These are phyloP conservation scores for Silurus meridionalis DNA, from an alignment of 2,113 vertebrate genomes.

Conservation along the genomic window DNA sequence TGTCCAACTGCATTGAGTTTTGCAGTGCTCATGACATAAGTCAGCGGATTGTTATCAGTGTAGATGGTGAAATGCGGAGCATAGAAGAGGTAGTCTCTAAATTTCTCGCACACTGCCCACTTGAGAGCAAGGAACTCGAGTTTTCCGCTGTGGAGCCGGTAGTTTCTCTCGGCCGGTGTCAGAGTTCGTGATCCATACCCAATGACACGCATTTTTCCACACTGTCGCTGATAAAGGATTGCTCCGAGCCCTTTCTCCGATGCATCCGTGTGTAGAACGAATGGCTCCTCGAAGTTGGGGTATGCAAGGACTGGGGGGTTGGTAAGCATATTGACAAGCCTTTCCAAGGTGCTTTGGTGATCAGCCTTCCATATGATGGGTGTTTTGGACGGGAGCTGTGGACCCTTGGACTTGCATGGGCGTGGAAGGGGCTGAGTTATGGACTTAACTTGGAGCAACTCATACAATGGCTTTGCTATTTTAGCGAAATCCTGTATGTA, in stretches of 20 bases:
- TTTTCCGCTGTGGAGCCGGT: background rate
- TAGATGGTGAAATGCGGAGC: background rate
- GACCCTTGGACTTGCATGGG: too few species aligned
- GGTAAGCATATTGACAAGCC: background rate
- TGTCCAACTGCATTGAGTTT: background rate
- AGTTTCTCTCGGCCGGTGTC: background rate
- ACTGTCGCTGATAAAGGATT: background rate
- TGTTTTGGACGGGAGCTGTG: background rate
- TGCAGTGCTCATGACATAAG: background rate
- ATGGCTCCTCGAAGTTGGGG: conserved; percentile 1
- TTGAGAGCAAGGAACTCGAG: background rate
- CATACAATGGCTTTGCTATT: too few species aligned
- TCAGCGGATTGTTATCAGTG: conserved; percentile 1
- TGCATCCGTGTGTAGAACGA: background rate
- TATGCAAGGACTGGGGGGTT: conserved; percentile 8
- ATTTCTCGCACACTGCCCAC: background rate
- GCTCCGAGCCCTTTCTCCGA: background rate
- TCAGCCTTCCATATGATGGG: background rate
- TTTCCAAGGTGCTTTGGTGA: background rate
- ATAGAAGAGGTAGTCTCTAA: background rate
- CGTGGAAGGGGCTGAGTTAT: too few species aligned
- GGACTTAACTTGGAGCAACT: too few species aligned
- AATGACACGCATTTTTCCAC: background rate
- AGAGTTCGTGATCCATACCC: background rate
- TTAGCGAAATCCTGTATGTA: too few species aligned